Evolutionary conservation across 2,797 vertebrate species (phyloP).

Genomic region (Champsocephalus gunnari): DNA sequence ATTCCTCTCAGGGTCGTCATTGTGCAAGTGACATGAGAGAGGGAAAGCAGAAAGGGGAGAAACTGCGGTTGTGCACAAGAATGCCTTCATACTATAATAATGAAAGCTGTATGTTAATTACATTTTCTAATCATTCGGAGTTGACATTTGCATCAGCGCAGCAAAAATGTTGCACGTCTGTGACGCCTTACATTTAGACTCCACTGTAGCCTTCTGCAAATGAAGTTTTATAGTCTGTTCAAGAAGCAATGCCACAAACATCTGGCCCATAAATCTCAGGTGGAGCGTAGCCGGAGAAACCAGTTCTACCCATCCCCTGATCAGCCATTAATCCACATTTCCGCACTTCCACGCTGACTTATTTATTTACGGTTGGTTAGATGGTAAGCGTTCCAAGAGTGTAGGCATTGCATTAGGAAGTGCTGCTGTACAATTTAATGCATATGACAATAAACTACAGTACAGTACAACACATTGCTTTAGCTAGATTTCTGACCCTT

Average conservation of each 20-base stretch:
- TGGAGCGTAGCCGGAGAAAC: conserved; percentile 55
- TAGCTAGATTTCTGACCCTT: not conserved
- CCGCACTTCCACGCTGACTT: conserved; percentile 54
- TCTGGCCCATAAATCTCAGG: conserved; percentile 77
- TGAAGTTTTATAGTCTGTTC: conserved; percentile 71
- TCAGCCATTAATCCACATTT: conserved; percentile 70
- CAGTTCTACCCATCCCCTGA: conserved; percentile 57
- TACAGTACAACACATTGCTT: conserved; percentile 12
- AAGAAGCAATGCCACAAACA: conserved; percentile 73
- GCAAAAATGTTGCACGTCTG: conserved; percentile 1
- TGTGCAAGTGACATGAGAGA: conserved; percentile 40
- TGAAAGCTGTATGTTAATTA: conserved; percentile 44
- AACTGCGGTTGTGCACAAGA: not conserved
- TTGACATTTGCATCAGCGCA: conserved; percentile 35
- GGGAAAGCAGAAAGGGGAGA: not conserved
- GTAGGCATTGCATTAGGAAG: conserved; percentile 23
- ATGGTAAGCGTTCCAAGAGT: conserved; percentile 31
- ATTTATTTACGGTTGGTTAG: conserved; percentile 43
- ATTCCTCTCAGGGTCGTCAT: conserved; percentile 58
- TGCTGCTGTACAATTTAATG: conserved; percentile 27
- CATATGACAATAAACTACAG: conserved; percentile 25
- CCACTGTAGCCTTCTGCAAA: conserved; percentile 56
- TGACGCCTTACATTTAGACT: conserved; percentile 32
- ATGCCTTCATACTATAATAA: conserved; percentile 9
- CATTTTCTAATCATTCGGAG: conserved; percentile 24